These are phyloP conservation scores for Danaus melanippus DNA, from an alignment of 1,140 invertebrate species.

Conservation along the genomic window DNA sequence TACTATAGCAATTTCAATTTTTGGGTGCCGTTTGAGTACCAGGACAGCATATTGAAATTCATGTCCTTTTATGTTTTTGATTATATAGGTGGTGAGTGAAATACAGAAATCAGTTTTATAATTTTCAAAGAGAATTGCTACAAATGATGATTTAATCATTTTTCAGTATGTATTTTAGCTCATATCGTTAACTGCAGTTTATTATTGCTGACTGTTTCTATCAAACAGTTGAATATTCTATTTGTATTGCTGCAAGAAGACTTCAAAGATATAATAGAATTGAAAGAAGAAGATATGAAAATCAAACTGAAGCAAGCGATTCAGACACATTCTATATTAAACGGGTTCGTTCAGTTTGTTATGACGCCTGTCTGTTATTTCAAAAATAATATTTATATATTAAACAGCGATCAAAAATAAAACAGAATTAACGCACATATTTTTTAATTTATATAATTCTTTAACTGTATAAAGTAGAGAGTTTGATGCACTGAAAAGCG, in stretches of 20 bases:
- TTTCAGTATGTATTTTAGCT: conserved; percentile 15
- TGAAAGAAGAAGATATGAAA: conserved; percentile 7
- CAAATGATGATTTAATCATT: background rate
- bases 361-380: no score
- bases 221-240: conserved; percentile 17
- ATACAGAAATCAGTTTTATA: background rate
- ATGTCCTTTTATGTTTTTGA: conserved; percentile 11
- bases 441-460: no score
- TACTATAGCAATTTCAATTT: conserved; percentile 12
- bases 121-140: background rate
- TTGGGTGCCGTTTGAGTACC: conserved; percentile 20
- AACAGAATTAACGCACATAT: no score
- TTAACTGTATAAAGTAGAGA: no score
- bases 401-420: no score
- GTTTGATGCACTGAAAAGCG: no score
- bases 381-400: no score
- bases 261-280: conserved; percentile 15
- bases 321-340: conserved; percentile 13
- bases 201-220: conserved; percentile 14
- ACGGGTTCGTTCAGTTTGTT: no score
- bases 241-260: conserved; percentile 22
- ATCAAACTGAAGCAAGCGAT: conserved; percentile 13
- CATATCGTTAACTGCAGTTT: conserved; percentile 14
- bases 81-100: conserved; percentile 11
- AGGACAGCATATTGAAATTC: conserved; percentile 16